Evolutionary conservation across 2,797 vertebrate genomes (phyloP).

Genomic region (Poeciliopsis turneri): DNA sequence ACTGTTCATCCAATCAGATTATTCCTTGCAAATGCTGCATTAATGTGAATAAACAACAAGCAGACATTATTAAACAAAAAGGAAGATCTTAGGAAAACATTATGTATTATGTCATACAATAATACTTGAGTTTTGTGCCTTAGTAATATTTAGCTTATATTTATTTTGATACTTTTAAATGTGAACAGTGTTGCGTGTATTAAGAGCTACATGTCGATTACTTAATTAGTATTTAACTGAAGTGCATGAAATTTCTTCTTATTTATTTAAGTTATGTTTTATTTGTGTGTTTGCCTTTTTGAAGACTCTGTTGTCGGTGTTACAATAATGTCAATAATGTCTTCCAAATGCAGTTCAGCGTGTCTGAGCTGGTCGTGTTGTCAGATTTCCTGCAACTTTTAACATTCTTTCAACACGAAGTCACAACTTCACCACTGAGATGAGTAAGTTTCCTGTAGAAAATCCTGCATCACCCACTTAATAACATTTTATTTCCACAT

Average conservation of each 20-base stretch:
- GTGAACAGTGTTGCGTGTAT: neutral
- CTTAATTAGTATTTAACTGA: neutral
- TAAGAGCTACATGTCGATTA: neutral
- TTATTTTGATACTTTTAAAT: neutral
- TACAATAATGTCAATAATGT: neutral
- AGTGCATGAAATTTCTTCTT: neutral
- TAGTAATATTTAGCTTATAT: neutral
- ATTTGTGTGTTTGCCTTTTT: neutral
- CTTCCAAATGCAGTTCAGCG: neutral
- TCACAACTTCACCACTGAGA: neutral
- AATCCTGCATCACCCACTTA: neutral
- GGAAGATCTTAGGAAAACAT: too few species aligned
- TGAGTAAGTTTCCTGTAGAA: too few species aligned
- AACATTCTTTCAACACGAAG: neutral
- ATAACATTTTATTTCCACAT: neutral
- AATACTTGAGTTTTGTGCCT: too few species aligned
- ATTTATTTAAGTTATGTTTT: neutral
- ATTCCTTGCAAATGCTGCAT: too few species aligned
- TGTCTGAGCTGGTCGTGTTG: neutral
- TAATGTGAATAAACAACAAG: too few species aligned
- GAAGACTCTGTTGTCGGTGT: too few species aligned
- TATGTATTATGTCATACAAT: too few species aligned
- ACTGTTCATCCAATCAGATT: too few species aligned
- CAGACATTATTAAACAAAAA: too few species aligned
- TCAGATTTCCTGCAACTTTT: neutral